Conservation (phyloP, 2,113 vertebrate species). For the Ciconia maguari region DNA sequence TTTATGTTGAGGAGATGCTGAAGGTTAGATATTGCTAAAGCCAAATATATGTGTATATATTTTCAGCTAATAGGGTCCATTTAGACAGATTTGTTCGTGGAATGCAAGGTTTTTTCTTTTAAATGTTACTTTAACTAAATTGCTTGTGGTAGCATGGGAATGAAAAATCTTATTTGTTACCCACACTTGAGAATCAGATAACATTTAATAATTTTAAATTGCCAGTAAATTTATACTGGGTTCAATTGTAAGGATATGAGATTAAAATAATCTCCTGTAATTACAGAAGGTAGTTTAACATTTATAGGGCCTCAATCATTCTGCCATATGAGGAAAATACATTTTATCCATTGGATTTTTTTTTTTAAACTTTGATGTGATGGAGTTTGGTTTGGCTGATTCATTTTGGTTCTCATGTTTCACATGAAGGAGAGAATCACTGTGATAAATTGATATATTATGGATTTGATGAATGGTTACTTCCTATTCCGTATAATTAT, state of each 20-base stretch:
- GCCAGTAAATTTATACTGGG: background rate
- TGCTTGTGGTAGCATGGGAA: background rate
- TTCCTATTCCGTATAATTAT: conserved; percentile 76
- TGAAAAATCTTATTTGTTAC: background rate
- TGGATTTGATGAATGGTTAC: conserved; percentile 76
- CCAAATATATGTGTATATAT: background rate
- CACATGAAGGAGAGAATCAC: conserved; percentile 26
- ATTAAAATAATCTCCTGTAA: conserved; percentile 12
- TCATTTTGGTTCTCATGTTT: conserved; percentile 64
- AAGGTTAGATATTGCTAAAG: background rate
- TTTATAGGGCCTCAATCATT: conserved; percentile 1
- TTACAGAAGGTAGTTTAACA: conserved; percentile 7
- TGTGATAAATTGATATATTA: conserved; percentile 74
- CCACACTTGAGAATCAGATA: background rate
- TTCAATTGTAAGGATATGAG: conserved; percentile 4
- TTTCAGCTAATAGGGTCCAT: background rate
- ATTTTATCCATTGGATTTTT: conserved; percentile 27
- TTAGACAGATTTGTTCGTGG: background rate
- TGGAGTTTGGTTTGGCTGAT: conserved; percentile 61
- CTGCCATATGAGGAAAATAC: background rate
- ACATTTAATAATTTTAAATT: conserved; percentile 43
- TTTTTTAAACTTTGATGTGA: background rate
- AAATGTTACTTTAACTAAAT: conserved; percentile 14
- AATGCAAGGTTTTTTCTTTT: background rate
- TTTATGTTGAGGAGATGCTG: background rate